Base-by-base conservation (phyloP, 2,113 vertebrate genomes). In the Cyprinodon variegatus region DNA sequence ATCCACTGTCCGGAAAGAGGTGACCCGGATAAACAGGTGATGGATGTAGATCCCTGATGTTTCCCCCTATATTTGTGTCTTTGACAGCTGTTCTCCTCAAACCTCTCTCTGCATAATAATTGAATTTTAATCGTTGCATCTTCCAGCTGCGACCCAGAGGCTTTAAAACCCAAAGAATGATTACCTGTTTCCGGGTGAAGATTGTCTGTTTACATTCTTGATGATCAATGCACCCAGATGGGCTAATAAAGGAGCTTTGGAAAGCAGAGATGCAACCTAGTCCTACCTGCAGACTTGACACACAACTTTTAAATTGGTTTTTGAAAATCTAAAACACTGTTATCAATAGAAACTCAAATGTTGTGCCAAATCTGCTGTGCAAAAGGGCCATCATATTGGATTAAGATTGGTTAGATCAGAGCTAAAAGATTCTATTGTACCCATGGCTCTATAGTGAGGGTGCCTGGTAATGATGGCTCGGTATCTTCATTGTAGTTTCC, bases 131-230 rank as follows among this genome's bases (percentile, higher is more conserved):
- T 76, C 80, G 66, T 17, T 62, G 61, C 73, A 45, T 82, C 77
- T 83, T 85, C 78, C 90, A 90, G 90, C 87, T 92, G 92, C 63
- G 88, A 78, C 91, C 87, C 71, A 6, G 20, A 9, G 78, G 48
- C 76, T 78, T 46, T 45, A 78, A 68, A 73, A 45, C 60, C 61
- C 40, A 39, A 81, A 53, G 65, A 63, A 83, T 87, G 66, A 77
- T 48, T 70, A 72, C 45, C 41, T 65, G 76, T 63, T 72, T 88
- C 72, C 43, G 72, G 65, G 29, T 74, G 66, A 78, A 79, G 36
- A 73, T 66, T 43, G 63, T 76, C 74, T 71, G 65, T 62, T 53
- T 73, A 79, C n/a, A 50, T 57, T 20, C 68, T 38, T 64, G 61
- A 50, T 83, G 45, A 80, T 79, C 61, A 70, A 83, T 61, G 61